Base-by-base conservation (phyloP, 2,797 vertebrate genomes). In the Hirundo rustica region DNA sequence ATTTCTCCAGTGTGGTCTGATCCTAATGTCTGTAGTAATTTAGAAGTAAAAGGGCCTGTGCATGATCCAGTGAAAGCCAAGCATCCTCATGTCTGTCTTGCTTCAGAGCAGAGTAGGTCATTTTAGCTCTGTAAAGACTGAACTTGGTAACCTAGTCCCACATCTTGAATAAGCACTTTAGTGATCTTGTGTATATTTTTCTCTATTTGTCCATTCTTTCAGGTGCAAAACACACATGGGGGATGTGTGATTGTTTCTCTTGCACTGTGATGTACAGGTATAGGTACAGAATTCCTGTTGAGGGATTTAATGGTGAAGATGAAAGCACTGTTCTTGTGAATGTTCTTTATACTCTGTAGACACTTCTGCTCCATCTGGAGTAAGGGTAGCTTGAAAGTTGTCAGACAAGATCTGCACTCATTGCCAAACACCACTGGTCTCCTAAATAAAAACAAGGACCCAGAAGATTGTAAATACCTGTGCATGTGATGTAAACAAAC, bases 381-480 rank as follows among this genome's bases (percentile, higher is more conserved):
- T 75, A 84, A 88, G 58, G 45, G 36, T 89, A 60, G 64, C 65
- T 66, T 79, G 71, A 86, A 90, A 88, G 87, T 86, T 72, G 60
- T 50, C 20, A 23, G 83, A 34, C 72, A 61, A 85, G 92, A 45
- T 95, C 47, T 74, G 73, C n/a, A 17, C 47, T 57, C 40, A 29
- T 79, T 93, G 55, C 76, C 77, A 92, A 92, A 61, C 53, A 29
- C 72, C 4, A 4, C 20, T 1, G 1, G 8, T 72, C 72, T 89
- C 53, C 54, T 67, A 75, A 92, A 85, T 42, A 80, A 82, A 73
- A 92, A 50, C 77, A 76, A 36, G 70, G 30, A 27, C 64, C n/a
- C n/a, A 62, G 50, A 64, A 92, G 64, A 86, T 76, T 5, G 8
- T 82, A 65, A 88, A 61, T 93, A 83, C 25, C 34, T 44, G 50